These are phyloP conservation scores for Gymnothorax reevesii DNA, from an alignment of 2,797 vertebrate species.

Conservation along the genomic window DNA sequence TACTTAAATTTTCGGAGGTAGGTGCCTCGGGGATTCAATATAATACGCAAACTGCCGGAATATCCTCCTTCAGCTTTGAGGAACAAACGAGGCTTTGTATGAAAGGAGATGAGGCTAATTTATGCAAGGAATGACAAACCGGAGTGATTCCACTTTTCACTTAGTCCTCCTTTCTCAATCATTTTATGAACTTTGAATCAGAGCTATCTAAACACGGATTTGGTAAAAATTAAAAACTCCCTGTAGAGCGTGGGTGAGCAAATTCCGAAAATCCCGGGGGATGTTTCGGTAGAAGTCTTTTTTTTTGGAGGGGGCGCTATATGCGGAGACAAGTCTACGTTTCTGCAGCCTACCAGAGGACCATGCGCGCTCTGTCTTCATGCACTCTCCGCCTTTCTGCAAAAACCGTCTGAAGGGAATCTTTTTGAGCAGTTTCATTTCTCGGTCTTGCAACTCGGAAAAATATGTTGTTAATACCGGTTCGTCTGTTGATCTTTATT, in stretches of 20 bases:
- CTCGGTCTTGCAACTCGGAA: neutral
- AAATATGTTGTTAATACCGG: slow-evolving; percentile 58
- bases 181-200: neutral
- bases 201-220: neutral
- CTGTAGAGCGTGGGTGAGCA: neutral
- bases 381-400: neutral
- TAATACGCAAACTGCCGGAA: slow-evolving; percentile 2
- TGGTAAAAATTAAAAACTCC: slow-evolving; percentile 1
- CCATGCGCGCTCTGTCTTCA: slow-evolving; percentile 13
- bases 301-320: no score
- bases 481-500: slow-evolving; percentile 65
- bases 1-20: neutral
- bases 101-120: slow-evolving; percentile 1
- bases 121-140: neutral
- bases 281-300: neutral
- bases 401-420: slow-evolving; percentile 9
- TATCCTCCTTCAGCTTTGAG: neutral
- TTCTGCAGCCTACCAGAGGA: slow-evolving; percentile 4
- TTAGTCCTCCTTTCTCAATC: neutral
- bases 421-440: neutral
- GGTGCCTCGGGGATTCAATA: neutral
- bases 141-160: neutral
- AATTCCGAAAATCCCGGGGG: slow-evolving; percentile 36
- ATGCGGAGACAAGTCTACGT: neutral
- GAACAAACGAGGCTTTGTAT: slow-evolving; percentile 23